These are phyloP conservation scores for Zaprionus ornatus DNA, from an alignment of 1,140 invertebrate genomes.

Conservation along the genomic window DNA sequence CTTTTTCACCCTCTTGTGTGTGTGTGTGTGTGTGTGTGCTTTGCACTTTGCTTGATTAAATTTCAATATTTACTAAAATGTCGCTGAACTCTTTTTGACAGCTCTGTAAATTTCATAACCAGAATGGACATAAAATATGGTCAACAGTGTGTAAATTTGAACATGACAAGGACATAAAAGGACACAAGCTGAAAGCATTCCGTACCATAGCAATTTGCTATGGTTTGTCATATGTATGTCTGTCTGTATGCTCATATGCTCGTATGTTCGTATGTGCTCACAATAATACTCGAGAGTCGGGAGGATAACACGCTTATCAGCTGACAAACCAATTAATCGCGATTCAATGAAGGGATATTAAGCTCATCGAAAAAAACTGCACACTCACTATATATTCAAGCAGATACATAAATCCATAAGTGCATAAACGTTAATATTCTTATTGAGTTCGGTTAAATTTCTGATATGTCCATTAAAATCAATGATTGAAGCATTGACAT, in stretches of 20 bases:
- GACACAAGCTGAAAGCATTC: constrained; percentile 52
- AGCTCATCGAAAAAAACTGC: neutral
- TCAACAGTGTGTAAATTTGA: constrained; percentile 77
- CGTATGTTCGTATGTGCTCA: neutral
- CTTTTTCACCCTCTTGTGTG: neutral
- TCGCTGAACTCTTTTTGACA: constrained; percentile 82
- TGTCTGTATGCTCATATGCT: neutral
- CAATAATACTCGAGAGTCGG: constrained; percentile 16
- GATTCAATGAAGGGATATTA: neutral
- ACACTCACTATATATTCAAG: neutral
- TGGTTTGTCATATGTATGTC: constrained; percentile 48
- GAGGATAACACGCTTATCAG: constrained; percentile 20
- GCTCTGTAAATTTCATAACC: constrained; percentile 81
- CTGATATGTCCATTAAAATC: too few species aligned
- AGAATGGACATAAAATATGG: constrained; percentile 82
- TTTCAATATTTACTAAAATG: constrained; percentile 83
- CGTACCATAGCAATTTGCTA: constrained; percentile 43
- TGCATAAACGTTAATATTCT: neutral
- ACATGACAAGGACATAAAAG: constrained; percentile 68
- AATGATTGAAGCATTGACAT: too few species aligned
- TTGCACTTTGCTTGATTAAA: constrained; percentile 82
- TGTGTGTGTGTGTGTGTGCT: constrained; percentile 38
- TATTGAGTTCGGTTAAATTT: neutral
- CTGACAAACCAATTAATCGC: constrained; percentile 19
- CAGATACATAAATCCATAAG: too few species aligned